Evolutionary conservation across 2,113 vertebrate genomes (phyloP), one percentile per base, ranked within the genome.

Genomic region (Passerina amoena): DNA sequence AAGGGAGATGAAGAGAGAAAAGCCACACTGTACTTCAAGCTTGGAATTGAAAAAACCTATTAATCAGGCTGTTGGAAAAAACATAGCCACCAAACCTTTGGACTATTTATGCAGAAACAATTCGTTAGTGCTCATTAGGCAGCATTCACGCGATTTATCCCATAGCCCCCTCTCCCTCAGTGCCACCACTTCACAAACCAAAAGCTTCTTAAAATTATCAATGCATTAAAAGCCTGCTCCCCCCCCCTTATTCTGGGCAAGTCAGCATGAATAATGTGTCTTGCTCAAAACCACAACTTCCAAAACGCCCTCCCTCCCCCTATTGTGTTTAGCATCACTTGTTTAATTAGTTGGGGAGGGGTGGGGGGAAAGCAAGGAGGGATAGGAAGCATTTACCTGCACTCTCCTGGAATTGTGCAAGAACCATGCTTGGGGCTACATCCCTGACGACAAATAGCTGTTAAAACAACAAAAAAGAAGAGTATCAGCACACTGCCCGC

Each of bases 391-490:
- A 61, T 91, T 99, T 99, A 99, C 99, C 98, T 99, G 99, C 99
- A 99, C 92, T 98, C 99, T 88, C 99, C 99, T 28, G 99, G 99
- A 94, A 98, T 96, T 95, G 99, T 99, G 96, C 99, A 99, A 53
- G 98, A 99, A 37, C 99, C 99, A 33, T 99, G 99, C 95, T 99
- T 99, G 54, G 98, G 98, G 97, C 98, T 99, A 98, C 99, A 99
- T 96, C 99, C 99, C 97, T 99, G 99, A 80, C 99, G 98, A 97
- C 99, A 99, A 97, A 99, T 99, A 40, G 99, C 99, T 99, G 97
- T 88, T 92, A 95, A 90, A 94, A 91, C 44, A 94, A 91, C 53
- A 82, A 33, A 82, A 84, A 70, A 64, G 76, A 20, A 70, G 50
- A 94, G 63, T 54, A 88, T 86, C 63, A 91, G 50, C 96, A 90